phyloP scores from a whole-genome alignment of 2,797 vertebrate species.

The Eospalax fontanierii region DNA sequence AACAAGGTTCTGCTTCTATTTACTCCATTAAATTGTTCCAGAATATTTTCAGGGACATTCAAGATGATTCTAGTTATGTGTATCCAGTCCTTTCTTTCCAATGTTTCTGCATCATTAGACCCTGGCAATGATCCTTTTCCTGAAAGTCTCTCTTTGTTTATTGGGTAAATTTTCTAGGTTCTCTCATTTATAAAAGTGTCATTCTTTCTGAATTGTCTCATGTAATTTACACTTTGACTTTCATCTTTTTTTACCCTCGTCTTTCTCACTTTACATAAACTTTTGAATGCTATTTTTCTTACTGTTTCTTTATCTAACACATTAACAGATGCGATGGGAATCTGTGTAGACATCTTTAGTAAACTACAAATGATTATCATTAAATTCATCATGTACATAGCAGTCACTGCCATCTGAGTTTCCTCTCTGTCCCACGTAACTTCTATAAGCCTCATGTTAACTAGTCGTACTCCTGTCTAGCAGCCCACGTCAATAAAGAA shows the following conservation, averaged over 20 bases:
- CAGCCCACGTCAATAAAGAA: not conserved
- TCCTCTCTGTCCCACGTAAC: not conserved
- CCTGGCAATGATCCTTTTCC: not conserved
- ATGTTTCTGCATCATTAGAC: not conserved
- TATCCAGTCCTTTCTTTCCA: not conserved
- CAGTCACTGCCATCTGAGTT: not conserved
- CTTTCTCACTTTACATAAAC: not conserved
- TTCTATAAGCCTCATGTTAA: not conserved
- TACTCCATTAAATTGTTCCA: not conserved
- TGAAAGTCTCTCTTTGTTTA: constrained; percentile 7
- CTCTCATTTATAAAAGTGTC: constrained; percentile 26
- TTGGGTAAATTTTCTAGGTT: not conserved
- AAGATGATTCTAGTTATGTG: not conserved
- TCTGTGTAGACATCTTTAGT: not conserved
- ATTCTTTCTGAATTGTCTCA: not conserved
- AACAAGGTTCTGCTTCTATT: not conserved
- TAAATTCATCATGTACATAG: not conserved
- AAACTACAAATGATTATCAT: not conserved
- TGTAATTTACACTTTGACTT: not conserved
- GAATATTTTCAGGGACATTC: not conserved
- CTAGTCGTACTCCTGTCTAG: not conserved
- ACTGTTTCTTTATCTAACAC: not conserved
- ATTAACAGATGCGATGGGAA: not conserved
- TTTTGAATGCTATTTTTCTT: not conserved
- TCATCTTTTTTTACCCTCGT: not conserved